Evolutionary conservation across 53 echinoderm and acorn worm genomes (phyloP).

Genomic region (Crossaster papposus): DNA sequence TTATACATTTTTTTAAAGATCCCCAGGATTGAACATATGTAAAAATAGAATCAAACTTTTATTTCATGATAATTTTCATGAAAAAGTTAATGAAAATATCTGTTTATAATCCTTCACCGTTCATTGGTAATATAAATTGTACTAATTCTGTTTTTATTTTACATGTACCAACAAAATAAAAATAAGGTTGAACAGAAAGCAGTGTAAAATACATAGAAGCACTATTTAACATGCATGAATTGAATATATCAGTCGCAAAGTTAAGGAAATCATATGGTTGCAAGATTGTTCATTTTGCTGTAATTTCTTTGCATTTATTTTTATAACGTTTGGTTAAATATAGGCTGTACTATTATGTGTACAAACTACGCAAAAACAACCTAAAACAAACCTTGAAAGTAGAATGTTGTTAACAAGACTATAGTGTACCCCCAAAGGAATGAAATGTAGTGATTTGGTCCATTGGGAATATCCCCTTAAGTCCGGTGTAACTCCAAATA

Average conservation of each 20-base stretch:
- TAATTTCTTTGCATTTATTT: background rate
- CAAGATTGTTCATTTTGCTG: background rate
- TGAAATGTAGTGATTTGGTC: too few relatives aligned
- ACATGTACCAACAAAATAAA: background rate
- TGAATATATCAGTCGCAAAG: background rate
- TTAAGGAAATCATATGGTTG: background rate
- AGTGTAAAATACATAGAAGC: background rate
- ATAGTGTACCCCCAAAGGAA: too few relatives aligned
- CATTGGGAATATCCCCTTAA: too few relatives aligned
- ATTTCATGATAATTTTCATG: conserved; percentile 28
- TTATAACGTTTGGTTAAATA: background rate
- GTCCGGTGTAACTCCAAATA: too few relatives aligned
- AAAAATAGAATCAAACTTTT: conserved; percentile 55
- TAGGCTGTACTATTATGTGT: background rate
- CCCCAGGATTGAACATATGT: conserved; percentile 40
- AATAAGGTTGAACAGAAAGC: background rate
- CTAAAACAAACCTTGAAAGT: background rate
- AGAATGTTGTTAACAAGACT: too few relatives aligned
- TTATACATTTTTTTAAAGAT: conserved; percentile 31
- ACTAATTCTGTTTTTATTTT: background rate
- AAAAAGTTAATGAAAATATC: conserved; percentile 57
- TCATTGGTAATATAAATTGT: conserved; percentile 38
- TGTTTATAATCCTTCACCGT: conserved; percentile 57
- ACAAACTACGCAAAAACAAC: background rate
- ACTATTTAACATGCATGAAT: background rate